These are phyloP conservation scores for Cybosia mesomella DNA, from an alignment of 2,888 invertebrate genomes.

Conservation along the genomic window DNA sequence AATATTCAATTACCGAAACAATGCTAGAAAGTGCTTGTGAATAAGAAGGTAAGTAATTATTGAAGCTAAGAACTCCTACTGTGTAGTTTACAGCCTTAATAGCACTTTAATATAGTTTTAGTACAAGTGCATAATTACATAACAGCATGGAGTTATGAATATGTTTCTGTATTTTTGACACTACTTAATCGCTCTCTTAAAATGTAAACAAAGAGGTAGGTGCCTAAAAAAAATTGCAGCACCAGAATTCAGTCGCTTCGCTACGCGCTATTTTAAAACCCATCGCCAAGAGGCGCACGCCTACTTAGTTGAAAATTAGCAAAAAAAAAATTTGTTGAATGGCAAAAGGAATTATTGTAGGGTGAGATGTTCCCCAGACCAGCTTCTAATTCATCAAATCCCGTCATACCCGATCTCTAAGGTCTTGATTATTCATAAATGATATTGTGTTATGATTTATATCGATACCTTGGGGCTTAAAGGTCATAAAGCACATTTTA, in stretches of 20 bases:
- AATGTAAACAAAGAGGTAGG: not conserved
- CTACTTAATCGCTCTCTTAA: not conserved
- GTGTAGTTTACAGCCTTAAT: not conserved
- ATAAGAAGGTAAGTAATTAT: not conserved
- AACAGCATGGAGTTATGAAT: not conserved
- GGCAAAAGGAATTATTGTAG: too few species aligned
- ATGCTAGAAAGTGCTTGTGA: not conserved
- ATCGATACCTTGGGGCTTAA: too few species aligned
- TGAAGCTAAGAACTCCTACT: not conserved
- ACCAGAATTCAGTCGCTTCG: not conserved
- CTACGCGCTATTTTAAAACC: not conserved
- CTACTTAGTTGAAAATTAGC: too few species aligned
- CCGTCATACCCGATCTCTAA: not conserved
- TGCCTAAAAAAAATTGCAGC: not conserved
- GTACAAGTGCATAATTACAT: not conserved
- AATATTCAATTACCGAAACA: not conserved
- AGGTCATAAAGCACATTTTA: too few species aligned
- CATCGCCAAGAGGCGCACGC: not conserved
- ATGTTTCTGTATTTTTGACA: not conserved
- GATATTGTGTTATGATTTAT: not conserved
- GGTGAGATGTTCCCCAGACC: too few species aligned
- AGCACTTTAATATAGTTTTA: not conserved
- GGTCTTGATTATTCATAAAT: too few species aligned
- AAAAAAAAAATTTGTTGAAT: too few species aligned
- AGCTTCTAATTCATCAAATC: too few species aligned